Percentiles rank a stretch among this genome's conserved stretches.
These are phyloP conservation scores for Paralichthys olivaceus DNA, from an alignment of 2,113 vertebrate genomes.

Conservation along the genomic window DNA sequence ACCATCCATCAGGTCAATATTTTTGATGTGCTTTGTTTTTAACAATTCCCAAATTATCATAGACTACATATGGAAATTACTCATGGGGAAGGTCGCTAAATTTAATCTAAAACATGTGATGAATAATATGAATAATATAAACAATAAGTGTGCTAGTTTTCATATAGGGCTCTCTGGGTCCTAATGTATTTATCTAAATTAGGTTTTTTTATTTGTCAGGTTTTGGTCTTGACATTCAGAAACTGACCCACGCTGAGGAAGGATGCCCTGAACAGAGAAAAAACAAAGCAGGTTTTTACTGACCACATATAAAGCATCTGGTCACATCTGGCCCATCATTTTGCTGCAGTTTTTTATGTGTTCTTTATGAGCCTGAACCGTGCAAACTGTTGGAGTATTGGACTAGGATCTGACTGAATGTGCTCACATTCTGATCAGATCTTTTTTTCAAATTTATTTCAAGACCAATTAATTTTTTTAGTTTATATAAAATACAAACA, in stretches of 20 bases:
- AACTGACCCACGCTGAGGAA: not conserved
- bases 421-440: not conserved
- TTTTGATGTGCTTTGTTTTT: not conserved
- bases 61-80: no score
- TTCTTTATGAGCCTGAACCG: constrained; percentile 11
- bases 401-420: not conserved
- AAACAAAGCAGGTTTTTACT: constrained; percentile 13
- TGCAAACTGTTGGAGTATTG: not conserved
- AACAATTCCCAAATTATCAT: no score
- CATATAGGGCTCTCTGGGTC: no score
- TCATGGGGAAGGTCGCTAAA: no score
- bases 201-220: not conserved
- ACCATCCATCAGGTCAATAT: constrained; percentile 2
- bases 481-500: not conserved
- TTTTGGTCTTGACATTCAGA: not conserved
- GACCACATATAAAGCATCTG: constrained; percentile 22
- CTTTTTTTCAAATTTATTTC: not conserved
- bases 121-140: no score
- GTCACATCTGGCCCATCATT: constrained; percentile 19
- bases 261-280: not conserved
- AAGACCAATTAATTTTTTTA: not conserved
- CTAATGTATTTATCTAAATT: not conserved
- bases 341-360: not conserved
- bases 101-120: no score
- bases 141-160: not conserved